Evolutionary conservation across 2,888 invertebrate species (phyloP), one percentile per base, ranked within the genome.

Genomic region (Tenthredo livida): DNA sequence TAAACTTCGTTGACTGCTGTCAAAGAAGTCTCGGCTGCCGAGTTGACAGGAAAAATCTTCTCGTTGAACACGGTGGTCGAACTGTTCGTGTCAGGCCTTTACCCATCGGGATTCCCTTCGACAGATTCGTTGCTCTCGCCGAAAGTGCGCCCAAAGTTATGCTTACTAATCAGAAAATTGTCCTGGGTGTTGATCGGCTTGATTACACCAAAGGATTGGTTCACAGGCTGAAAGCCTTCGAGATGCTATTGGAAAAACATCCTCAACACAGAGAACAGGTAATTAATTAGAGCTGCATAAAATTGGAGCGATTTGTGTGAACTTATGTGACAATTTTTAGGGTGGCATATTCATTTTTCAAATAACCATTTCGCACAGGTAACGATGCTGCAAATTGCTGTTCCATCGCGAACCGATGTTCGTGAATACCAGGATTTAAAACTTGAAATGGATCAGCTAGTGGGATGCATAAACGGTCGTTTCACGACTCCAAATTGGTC

Each of bases 401-500:
- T 98, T 21, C 98, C 98, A 0, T 98, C 98, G 0, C 95, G 98
- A 89, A 98, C 97, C 0, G 98, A 98, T 89, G 98, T 98, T 0
- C 97, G 97, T 89, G 98, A 98, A 91, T 98, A 98, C 89, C 97
- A 97, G 89, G 98, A 98, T 88, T 94, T 98, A 85, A 98, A 98
- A 90, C 97, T 98, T 89, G 97, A 98, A 92, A 97, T 98, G 95
- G 98, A 98, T 93, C 98, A 98, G 91, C 92, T 98, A 82, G 97
- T 98, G 75, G 98, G 97, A 25, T 95, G 97, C 85, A 98, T 98
- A 86, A 98, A 98, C 91, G 98, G 98, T 21, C 95, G 96, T 85
- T 98, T 98, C 90, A 97, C 98, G 0, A 98, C 98, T 0, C 97
- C 98, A 0, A 97, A 97, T 92, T 98, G 98, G 98, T 97, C 98